Base-by-base conservation (phyloP, 2,797 vertebrate species). In the Myripristis jacobus region DNA sequence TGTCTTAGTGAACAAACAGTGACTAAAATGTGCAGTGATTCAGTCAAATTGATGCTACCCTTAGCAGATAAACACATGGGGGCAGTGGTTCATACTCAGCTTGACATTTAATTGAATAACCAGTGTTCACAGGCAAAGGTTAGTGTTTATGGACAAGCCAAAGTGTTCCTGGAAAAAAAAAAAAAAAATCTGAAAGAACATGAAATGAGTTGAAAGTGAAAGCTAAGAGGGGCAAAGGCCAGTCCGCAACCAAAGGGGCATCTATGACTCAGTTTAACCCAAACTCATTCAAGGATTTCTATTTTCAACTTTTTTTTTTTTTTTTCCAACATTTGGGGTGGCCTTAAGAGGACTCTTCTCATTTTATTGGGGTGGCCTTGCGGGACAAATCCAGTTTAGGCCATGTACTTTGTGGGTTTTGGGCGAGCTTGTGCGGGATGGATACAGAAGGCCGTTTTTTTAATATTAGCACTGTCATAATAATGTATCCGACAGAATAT, bases 11-110 rank as follows among this genome's bases (percentile, higher is more conserved):
- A 16, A 43, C 13, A 43, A 43, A 43, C 1, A 43, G 41, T 43
- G 16, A 5, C 41, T 43, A 43, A 43, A 43, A 43, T 5, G 38
- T 16, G 38, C 38, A 15, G 38, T 13, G 15, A 15, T 53, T 29
- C 19, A 27, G n/a, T n/a, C n/a, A 52, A 53, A 65, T 41, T 3
- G 24, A 67, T 47, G 43, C 55, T 34, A 56, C 34, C 2, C 44
- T 36, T 36, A 25, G 5, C 41, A 43, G n/a, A 54, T 41, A 15
- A 16, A 27, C 24, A 10, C 24, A 43, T 19, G 18, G 10, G 4
- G 18, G 27, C n/a, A 10, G 3, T 21, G 24, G 13, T 67, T 36
- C 36, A 3, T 22, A 22, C 51, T 54, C 13, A 34, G 41, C 21
- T 24, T 3, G 0, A 34, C 25, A 24, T 66, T 46, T 46, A 46